These are phyloP conservation scores for Phallusia fumigata DNA, from an alignment of 23 tunicate genomes.

Conservation along the genomic window DNA sequence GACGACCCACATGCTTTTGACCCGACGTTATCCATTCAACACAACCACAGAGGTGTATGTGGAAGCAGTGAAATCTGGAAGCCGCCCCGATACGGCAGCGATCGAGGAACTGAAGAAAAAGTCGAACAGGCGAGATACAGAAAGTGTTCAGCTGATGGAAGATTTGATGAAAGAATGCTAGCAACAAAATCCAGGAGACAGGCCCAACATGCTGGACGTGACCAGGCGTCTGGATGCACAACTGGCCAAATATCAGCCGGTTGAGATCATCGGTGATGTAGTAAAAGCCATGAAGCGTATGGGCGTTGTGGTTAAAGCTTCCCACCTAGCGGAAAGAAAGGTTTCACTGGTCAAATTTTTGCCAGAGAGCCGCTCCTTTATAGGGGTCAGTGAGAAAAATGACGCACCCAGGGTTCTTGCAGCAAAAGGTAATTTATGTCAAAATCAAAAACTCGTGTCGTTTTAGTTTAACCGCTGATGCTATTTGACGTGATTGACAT, in stretches of 20 bases:
- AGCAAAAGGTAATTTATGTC: too few species aligned
- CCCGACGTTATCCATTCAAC: neutral
- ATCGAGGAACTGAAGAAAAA: neutral
- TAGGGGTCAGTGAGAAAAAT: too few species aligned
- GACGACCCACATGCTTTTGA: neutral
- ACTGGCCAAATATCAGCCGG: neutral
- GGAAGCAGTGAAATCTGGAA: neutral
- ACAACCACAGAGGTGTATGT: neutral
- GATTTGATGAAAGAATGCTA: slow-evolving; percentile 1
- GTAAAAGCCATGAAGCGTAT: neutral
- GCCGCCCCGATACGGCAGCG: neutral
- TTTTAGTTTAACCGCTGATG: too few species aligned
- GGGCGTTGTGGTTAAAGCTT: neutral
- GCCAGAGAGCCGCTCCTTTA: neutral
- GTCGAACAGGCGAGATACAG: neutral
- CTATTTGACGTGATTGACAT: too few species aligned
- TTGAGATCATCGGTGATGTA: neutral
- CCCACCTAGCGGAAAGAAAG: neutral
- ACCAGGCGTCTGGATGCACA: neutral
- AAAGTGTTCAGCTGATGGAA: neutral
- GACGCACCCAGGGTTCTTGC: too few species aligned
- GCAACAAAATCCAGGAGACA: slow-evolving; percentile 9
- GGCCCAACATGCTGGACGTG: slow-evolving; percentile 12
- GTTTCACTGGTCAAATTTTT: neutral
- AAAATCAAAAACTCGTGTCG: too few species aligned